A percentile compares a stretch with the other conserved stretches of the same genome.
Evolutionary conservation across 2,113 vertebrate genomes (phyloP).

Genomic region (Parus major): DNA sequence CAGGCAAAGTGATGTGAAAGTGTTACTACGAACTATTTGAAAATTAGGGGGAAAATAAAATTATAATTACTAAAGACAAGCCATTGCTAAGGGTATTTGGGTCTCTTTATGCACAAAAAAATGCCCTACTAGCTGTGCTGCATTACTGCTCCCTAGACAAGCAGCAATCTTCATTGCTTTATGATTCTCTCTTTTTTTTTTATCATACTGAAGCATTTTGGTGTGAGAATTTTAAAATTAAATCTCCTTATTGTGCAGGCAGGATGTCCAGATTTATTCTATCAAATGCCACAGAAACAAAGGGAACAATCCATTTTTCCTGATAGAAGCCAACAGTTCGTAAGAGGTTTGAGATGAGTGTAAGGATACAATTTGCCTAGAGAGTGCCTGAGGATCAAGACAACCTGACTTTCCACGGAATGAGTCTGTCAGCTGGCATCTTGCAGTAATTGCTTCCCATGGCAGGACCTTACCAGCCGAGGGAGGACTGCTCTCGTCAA

Average conservation of each 20-base stretch:
- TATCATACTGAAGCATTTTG: conserved; percentile 71
- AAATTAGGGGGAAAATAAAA: conserved; percentile 42
- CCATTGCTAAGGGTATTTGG: conserved; percentile 53
- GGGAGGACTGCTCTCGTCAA: conserved; percentile 83
- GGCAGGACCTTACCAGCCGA: conserved; percentile 90
- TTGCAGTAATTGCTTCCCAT: conserved; percentile 97
- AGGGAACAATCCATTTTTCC: conserved; percentile 88
- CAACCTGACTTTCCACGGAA: conserved; percentile 87
- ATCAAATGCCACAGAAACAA: conserved; percentile 85
- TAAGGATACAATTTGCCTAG: conserved; percentile 96
- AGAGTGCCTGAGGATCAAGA: conserved; percentile 93
- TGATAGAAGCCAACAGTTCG: conserved; percentile 90
- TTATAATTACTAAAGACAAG: conserved; percentile 37
- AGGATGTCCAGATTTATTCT: conserved; percentile 81
- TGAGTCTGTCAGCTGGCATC: conserved; percentile 96
- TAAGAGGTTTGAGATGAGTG: conserved; percentile 93
- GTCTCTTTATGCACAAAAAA: conserved; percentile 49
- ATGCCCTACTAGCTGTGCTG: not conserved
- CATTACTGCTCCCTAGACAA: conserved; percentile 68
- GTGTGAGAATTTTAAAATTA: conserved; percentile 76
- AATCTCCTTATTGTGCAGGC: conserved; percentile 80
- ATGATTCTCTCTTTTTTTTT: conserved; percentile 52
- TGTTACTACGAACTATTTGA: conserved; percentile 18
- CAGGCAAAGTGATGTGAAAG: not conserved
- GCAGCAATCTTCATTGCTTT: conserved; percentile 64